Evolutionary conservation across 2,797 vertebrate species (phyloP).

Genomic region (Cuculus canorus): DNA sequence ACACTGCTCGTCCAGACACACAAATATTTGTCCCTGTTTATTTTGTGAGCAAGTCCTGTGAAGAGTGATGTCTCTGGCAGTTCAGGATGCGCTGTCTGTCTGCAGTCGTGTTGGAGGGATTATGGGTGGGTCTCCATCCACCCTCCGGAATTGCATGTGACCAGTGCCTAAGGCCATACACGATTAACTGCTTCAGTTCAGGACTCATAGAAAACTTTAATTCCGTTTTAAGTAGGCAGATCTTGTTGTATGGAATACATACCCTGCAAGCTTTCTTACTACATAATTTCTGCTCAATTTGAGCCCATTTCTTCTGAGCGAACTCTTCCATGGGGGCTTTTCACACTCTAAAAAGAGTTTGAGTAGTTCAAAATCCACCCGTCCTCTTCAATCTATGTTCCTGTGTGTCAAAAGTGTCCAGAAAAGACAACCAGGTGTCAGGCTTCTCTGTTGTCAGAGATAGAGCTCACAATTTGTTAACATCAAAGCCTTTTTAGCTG

Average conservation of each 20-base stretch:
- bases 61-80: not conserved
- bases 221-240: not conserved
- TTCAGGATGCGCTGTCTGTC: not conserved
- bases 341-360: not conserved
- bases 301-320: accelerated
- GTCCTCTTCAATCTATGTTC: not conserved
- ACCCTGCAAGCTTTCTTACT: not conserved
- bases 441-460: not conserved
- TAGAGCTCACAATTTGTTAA: not conserved
- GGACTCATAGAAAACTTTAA: not conserved
- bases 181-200: not conserved
- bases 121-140: not conserved
- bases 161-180: not conserved
- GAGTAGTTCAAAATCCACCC: not conserved
- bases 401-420: not conserved
- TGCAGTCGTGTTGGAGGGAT: accelerated
- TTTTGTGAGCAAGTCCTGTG: accelerated
- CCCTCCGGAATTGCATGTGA: not conserved
- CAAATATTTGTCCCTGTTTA: not conserved
- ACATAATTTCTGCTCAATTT: not conserved
- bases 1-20: not conserved
- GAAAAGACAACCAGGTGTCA: not conserved
- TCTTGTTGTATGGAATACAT: accelerated
- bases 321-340: not conserved
- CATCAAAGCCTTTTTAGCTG: not conserved